Evolutionary conservation across 2,888 invertebrate species (phyloP), one percentile per base, ranked within the genome.

Genomic region (Pristionchus mayeri): DNA sequence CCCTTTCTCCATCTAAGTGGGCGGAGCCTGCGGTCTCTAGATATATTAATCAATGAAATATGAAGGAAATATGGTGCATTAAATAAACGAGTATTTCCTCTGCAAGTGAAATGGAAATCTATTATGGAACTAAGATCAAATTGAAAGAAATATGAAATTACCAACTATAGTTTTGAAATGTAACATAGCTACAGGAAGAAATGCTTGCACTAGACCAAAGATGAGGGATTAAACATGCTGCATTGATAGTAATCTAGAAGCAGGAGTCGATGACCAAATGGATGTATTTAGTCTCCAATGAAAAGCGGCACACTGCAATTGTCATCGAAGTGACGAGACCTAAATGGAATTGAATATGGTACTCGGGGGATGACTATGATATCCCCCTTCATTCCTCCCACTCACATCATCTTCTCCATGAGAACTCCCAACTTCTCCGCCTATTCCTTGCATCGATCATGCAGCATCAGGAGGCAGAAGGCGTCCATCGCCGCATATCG

Each of bases 401-500:
- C 78, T 78, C 50, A 78, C 78, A 78, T 78, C 37, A 87, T 84
- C 0, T 85, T 80, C 4, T 83, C 83, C 18, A 88, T 84, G 21
- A 82, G 80, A 21, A 85, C n/a, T 18, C 85, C 85, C 30, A 88
- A 40, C n/a, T 54, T 54, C 34, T 57, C 16, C 24, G 85, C 87
- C 52, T 87, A 85, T n/a, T 85, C 27, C 9, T 54, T 48, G 84
- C 86, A 86, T 50, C 86, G 84, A n/a, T 86, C 85, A 57, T 81
- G 87, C 4, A 89, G 67, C 86, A 88, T 82, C 37, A 89, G 78
- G 52, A 89, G 81, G 52, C 89, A 88, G 79, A 88, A 89, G 3
- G 90, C 91, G 85, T 91, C 91, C 86, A 91, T 87, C 16, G 91
- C 90, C 0, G 91, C 91, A 85, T 91, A 91, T 27, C 90, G 87